A percentile compares a stretch with the other conserved stretches of the same genome.
These are phyloP conservation scores for Cydia strobilella DNA, from an alignment of 1,140 invertebrate genomes.

Conservation along the genomic window DNA sequence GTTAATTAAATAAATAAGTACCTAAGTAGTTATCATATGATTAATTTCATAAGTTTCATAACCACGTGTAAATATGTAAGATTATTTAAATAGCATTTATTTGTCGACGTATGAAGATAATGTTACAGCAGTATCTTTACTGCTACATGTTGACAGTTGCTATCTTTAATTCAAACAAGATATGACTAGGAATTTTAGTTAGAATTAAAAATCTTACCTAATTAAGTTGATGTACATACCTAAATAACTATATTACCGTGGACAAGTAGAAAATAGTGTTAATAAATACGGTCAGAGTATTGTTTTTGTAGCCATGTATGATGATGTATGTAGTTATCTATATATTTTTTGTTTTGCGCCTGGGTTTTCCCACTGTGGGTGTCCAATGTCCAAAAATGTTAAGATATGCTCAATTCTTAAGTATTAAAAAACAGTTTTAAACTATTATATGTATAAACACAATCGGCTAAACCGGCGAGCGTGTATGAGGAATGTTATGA, in stretches of 20 bases:
- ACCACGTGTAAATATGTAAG: conserved; percentile 1
- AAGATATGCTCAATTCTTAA: too few species aligned
- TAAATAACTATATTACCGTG: background rate
- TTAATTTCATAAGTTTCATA: conserved; percentile 9
- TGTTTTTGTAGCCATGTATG: too few species aligned
- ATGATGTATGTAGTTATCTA: too few species aligned
- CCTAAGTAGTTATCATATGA: background rate
- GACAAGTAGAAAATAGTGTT: too few species aligned
- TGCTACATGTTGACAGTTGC: background rate
- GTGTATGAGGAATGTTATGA: too few species aligned
- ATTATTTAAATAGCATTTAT: conserved; percentile 18
- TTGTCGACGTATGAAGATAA: conserved; percentile 2
- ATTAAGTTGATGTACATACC: background rate
- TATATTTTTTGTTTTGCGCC: too few species aligned
- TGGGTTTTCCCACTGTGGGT: too few species aligned
- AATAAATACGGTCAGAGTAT: too few species aligned
- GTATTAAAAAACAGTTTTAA: too few species aligned
- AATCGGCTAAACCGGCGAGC: too few species aligned
- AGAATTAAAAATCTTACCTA: background rate
- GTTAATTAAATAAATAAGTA: background rate
- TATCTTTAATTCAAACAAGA: conserved; percentile 28
- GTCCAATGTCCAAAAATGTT: too few species aligned
- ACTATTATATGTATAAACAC: too few species aligned
- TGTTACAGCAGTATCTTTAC: conserved; percentile 8
- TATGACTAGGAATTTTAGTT: conserved; percentile 1